Evolutionary conservation across 2,888 invertebrate species (phyloP).

Genomic region (Andrena bicolor): DNA sequence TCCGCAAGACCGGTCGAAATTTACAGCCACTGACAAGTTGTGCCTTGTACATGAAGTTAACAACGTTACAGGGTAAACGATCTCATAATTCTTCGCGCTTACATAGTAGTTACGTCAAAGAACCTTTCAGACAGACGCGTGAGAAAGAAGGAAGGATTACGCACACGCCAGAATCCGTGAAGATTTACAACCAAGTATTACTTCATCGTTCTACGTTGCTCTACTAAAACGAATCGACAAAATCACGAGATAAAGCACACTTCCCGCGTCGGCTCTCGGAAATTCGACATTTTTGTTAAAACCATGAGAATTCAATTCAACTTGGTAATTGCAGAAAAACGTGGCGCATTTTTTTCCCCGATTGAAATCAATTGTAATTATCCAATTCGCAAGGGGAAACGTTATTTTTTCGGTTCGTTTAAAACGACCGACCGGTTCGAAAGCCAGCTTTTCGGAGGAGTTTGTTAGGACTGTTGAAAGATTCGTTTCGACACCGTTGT

Average conservation of each 20-base stretch:
- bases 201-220: background rate
- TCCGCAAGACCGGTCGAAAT: conserved; percentile 15
- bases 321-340: background rate
- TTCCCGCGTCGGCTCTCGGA: background rate
- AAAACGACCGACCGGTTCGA: conserved; percentile 13
- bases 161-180: background rate
- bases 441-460: background rate
- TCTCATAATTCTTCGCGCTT: conserved; percentile 32
- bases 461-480: conserved; percentile 29
- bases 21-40: conserved; percentile 35
- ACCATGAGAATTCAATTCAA: background rate
- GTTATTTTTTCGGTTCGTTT: conserved; percentile 8
- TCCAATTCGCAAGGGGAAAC: conserved; percentile 15
- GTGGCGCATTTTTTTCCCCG: background rate
- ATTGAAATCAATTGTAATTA: background rate
- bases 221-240: background rate
- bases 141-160: background rate
- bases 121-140: background rate
- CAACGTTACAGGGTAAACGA: conserved; percentile 24
- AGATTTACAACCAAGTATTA: background rate
- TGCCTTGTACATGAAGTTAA: conserved; percentile 30
- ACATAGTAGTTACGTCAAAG: background rate
- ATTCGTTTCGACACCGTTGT: background rate
- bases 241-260: background rate
- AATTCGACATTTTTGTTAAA: background rate